phyloP scores from a whole-genome alignment of 2,888 invertebrate genomes.

The Drepanosiphum platanoidis region DNA sequence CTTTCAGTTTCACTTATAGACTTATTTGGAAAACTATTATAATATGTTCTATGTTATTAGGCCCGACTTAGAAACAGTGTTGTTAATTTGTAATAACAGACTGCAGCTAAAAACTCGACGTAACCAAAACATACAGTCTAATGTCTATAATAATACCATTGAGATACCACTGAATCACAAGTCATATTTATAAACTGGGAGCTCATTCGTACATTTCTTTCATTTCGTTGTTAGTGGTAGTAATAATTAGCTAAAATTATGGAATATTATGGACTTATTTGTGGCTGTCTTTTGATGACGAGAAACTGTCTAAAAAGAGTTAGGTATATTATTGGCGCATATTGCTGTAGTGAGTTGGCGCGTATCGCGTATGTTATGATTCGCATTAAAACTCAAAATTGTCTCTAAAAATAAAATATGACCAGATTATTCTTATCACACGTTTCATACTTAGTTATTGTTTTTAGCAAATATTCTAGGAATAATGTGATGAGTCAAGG shows the following conservation, averaged over 20 bases:
- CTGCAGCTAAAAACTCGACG: neutral
- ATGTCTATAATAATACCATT: neutral
- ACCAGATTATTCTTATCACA: constrained; percentile 5
- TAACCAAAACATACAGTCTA: neutral
- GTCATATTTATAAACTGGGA: neutral
- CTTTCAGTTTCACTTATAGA: constrained; percentile 28
- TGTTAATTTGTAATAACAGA: constrained; percentile 1
- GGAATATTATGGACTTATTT: neutral
- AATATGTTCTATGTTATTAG: constrained; percentile 20
- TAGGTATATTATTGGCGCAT: neutral
- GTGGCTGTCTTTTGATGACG: neutral
- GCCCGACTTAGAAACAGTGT: neutral
- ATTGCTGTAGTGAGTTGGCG: neutral
- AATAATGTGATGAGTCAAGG: constrained; percentile 35
- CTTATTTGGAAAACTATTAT: constrained; percentile 1
- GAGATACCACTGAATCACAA: neutral
- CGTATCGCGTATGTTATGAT: neutral
- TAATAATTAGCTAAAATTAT: neutral
- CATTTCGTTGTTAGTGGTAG: neutral
- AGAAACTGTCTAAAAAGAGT: neutral
- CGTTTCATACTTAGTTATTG: neutral
- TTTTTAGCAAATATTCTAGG: constrained; percentile 16
- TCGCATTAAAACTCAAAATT: neutral
- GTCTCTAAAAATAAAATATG: neutral
- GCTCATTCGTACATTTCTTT: neutral